These are phyloP conservation scores for Apolygus lucorum DNA, from an alignment of 1,140 invertebrate genomes.

Conservation along the genomic window DNA sequence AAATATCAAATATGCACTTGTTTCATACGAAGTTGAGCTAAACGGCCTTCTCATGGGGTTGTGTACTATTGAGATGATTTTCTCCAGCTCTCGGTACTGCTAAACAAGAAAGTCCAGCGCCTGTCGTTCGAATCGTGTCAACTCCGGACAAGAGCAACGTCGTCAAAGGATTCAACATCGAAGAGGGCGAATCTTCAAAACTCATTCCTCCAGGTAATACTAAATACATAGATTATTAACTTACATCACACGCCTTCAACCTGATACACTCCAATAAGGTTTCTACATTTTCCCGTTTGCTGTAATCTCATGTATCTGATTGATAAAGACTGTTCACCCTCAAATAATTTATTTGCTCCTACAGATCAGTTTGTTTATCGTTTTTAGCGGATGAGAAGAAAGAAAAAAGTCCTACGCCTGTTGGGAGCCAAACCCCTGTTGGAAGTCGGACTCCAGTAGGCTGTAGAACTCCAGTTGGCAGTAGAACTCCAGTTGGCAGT, in stretches of 20 bases:
- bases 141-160: slow-evolving; percentile 25
- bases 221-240: too few species aligned
- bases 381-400: not conserved
- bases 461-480: not conserved
- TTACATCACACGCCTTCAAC: too few species aligned
- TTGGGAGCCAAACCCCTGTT: slow-evolving; percentile 9
- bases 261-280: too few species aligned
- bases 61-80: not conserved
- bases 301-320: too few species aligned
- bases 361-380: too few species aligned
- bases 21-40: too few species aligned
- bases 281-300: too few species aligned
- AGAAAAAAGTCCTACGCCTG: not conserved
- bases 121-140: slow-evolving; percentile 21
- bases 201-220: too few species aligned
- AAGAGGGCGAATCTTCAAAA: slow-evolving; percentile 10
- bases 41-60: too few species aligned
- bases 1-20: too few species aligned
- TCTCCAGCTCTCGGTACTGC: not conserved
- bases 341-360: too few species aligned
- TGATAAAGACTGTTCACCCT: too few species aligned
- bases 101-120: not conserved
- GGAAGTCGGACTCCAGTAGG: slow-evolving; percentile 13
- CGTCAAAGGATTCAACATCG: slow-evolving; percentile 34
- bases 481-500: not conserved